Evolutionary conservation across 2,797 vertebrate genomes (phyloP).

Genomic region (Rhodeus uyekii): DNA sequence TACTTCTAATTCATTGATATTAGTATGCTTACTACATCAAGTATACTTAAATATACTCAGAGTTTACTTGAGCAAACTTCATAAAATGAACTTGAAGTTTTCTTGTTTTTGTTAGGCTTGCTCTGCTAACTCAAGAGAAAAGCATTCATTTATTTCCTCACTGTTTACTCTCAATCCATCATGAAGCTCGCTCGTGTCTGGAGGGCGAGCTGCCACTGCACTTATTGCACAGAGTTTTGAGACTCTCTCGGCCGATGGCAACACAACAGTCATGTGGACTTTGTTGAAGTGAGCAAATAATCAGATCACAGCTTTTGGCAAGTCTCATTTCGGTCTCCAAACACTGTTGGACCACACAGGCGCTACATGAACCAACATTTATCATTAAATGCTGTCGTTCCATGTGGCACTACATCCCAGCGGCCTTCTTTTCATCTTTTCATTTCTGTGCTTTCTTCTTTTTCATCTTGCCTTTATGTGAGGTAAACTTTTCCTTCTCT

Average conservation of each 20-base stretch:
- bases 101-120: background rate
- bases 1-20: background rate
- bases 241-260: conserved; percentile 27
- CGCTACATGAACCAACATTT: conserved; percentile 44
- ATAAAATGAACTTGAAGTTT: background rate
- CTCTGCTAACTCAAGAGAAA: conserved; percentile 23
- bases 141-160: conserved; percentile 38
- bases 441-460: background rate
- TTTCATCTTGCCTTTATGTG: background rate
- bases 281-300: conserved; percentile 33
- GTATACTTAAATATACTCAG: background rate
- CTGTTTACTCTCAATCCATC: conserved; percentile 21
- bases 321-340: conserved; percentile 45
- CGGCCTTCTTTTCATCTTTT: background rate
- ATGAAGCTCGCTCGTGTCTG: conserved; percentile 23
- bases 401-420: conserved; percentile 12
- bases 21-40: background rate
- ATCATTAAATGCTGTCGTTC: conserved; percentile 35
- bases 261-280: conserved; percentile 11
- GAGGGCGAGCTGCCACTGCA: conserved; percentile 33
- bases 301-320: conserved; percentile 40
- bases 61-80: background rate
- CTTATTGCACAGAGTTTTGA: conserved; percentile 53
- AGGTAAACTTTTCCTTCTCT: conserved; percentile 40
- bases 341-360: conserved; percentile 10